Percentiles rank a stretch among this genome's conserved stretches.
phyloP scores from a whole-genome alignment of 2,797 vertebrate species.

The Rhyacichthys aspro region DNA sequence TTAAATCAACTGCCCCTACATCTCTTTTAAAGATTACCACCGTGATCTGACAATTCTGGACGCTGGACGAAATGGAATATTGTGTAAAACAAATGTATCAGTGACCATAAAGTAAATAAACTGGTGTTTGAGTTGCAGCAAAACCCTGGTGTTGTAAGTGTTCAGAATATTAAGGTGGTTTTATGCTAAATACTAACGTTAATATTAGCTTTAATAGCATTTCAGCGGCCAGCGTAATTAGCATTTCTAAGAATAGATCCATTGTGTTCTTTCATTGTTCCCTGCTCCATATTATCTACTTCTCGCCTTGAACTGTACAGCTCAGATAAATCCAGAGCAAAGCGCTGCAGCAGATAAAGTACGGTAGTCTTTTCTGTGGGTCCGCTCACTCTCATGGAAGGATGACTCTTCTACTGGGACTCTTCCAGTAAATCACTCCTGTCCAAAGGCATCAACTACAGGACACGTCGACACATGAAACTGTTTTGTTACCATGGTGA shows the following conservation, averaged over 20 bases:
- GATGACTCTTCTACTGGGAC: constrained; percentile 21
- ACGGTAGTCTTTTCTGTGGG: not conserved
- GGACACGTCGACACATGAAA: not conserved
- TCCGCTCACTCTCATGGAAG: constrained; percentile 53
- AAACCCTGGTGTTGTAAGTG: too few relatives aligned
- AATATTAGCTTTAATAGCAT: constrained; percentile 7
- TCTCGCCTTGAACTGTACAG: constrained; percentile 46
- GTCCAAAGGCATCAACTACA: constrained; percentile 14
- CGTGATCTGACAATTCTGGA: too few relatives aligned
- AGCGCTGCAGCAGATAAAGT: constrained; percentile 58
- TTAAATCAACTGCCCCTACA: too few relatives aligned
- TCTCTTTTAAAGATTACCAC: too few relatives aligned
- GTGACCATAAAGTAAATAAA: too few relatives aligned
- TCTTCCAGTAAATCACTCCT: constrained; percentile 26
- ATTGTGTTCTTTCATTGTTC: constrained; percentile 57
- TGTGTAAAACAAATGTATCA: too few relatives aligned
- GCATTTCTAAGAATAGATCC: constrained; percentile 68
- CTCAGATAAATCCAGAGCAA: constrained; percentile 61
- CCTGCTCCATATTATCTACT: constrained; percentile 54
- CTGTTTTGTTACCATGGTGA: too few relatives aligned
- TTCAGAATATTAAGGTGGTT: constrained; percentile 1
- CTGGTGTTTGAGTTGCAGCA: too few relatives aligned
- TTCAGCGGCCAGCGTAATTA: constrained; percentile 47
- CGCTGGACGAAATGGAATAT: too few relatives aligned
- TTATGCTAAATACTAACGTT: constrained; percentile 24